Base-by-base conservation (phyloP, 2,113 vertebrate species). In the Globicephala melas region DNA sequence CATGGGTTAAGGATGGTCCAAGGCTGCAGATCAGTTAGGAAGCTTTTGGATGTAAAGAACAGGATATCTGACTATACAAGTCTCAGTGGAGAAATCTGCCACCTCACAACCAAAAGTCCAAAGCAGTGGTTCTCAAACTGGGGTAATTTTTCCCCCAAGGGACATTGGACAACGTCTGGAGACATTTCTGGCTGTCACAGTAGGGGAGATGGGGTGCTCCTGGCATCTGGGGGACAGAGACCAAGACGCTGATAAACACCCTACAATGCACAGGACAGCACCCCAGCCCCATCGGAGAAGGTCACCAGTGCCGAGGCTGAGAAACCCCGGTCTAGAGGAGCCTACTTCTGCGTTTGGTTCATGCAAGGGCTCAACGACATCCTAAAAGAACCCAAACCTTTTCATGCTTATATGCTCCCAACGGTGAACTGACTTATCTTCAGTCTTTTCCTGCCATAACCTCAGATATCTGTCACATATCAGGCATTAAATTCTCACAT, bases 1-100 rank as follows among this genome's bases (percentile, higher is more conserved):
- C 0, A 1, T 0, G 1, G 15, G 55, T 28, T 26, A 9, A 31
- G 10, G 58, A 28, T 1, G 50, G 83, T 50, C 14, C 4, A 20
- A 28, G 36, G 12, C 15, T 13, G 10, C 26, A 20, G 77, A 14
- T 44, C n/a, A 11, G 81, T 13, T 17, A 55, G 15, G 58, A 67
- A 6, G 33, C 53, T 21, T 18, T 20, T 2, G 33, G 47, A 18
- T 20, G 0, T 58, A 83, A n/a, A 65, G 73, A 36, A 58, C 0
- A 68, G 47, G n/a, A 33, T 17, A 38, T 7, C 26, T 33, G 44
- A 18, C 33, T 21, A 70, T 0, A 12, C 21, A 8, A 13, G 41
- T 26, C 53, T 26, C 65, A 58, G 36, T 25, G 60, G 90, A 71
- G 36, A 47, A 73, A 88, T 1, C 20, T 3, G 58, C 11, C 36